These are phyloP conservation scores for Hyposoter didymator DNA, from an alignment of 2,888 invertebrate genomes.

Conservation along the genomic window DNA sequence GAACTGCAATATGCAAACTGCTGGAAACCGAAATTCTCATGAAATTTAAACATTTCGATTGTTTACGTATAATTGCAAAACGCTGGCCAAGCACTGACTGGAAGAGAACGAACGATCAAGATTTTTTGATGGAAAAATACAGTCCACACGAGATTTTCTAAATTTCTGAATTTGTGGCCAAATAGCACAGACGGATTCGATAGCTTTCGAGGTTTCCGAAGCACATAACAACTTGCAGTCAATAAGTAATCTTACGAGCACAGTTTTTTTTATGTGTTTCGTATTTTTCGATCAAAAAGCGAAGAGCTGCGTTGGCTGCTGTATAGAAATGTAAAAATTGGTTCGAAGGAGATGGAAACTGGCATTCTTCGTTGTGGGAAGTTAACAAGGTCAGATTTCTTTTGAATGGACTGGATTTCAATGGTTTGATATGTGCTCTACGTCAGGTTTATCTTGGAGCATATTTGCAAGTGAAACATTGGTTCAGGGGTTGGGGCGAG, in stretches of 20 bases:
- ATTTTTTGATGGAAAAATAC: no score
- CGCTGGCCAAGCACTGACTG: no score
- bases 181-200: no score
- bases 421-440: constrained; percentile 1
- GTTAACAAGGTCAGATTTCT: not conserved
- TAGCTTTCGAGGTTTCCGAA: no score
- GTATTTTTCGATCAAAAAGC: not conserved
- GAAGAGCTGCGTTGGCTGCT: not conserved
- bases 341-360: not conserved
- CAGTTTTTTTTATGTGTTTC: not conserved
- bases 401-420: not conserved
- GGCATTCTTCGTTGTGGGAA: not conserved
- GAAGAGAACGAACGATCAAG: no score
- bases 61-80: no score
- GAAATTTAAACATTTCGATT: no score
- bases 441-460: constrained; percentile 39
- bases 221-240: not conserved
- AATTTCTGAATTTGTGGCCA: no score
- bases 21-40: no score
- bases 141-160: no score
- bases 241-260: not conserved
- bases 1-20: not conserved
- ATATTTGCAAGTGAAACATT: constrained; percentile 45
- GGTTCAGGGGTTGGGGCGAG: constrained; percentile 11
- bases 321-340: not conserved